Base-by-base conservation (phyloP, 2,888 invertebrate species). In the Patella depressa region DNA sequence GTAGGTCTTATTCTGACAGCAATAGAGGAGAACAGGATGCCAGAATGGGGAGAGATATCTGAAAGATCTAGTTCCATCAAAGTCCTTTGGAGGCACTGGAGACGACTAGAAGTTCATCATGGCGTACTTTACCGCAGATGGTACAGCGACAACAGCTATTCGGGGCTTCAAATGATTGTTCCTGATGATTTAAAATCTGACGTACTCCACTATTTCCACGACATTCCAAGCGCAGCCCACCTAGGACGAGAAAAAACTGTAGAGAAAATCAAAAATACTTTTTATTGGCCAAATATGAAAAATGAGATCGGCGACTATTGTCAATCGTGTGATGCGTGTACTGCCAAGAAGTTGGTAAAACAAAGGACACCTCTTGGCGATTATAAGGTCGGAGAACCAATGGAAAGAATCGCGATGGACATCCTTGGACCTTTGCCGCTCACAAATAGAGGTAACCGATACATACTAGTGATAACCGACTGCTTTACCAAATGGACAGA, bases 401-500 rank as follows among this genome's bases (percentile, higher is more conserved):
- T 74, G 59, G 74, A 74, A 59, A 15, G 74, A 34, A 34, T 74
- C 11, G 74, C 65, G 2, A 14, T 74, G 15, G 74, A 74, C 24
- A 59, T 74, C 9, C 65, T 74, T 59, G 74, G 74, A 17, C 69
- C 74, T 14, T 34, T 74, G 17, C 74, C 74, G 17, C 15, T 24
- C 3, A 74, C 74, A 2, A 24, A 74, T 9, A 74, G 45, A 17
- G 74, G 74, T 4, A 74, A 74, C 34, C n/a, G 74, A 15, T 57
- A 17, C 19, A 53, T 73, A 11, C 19, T 73, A 34, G 74, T 74
- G 11, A 17, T 74, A 11, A n/a, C 17, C n/a, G 75, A 75, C 24
- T 75, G 19, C 17, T 74, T 74, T 59, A 74, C 74, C n/a, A 74
- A 74, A 34, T 74, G 74, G 74, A 19, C 65, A 17, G 74, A 74